Percentiles rank a stretch among this genome's conserved stretches.
These are phyloP conservation scores for Fregetta grallaria DNA, from an alignment of 2,113 vertebrate species.

Conservation along the genomic window DNA sequence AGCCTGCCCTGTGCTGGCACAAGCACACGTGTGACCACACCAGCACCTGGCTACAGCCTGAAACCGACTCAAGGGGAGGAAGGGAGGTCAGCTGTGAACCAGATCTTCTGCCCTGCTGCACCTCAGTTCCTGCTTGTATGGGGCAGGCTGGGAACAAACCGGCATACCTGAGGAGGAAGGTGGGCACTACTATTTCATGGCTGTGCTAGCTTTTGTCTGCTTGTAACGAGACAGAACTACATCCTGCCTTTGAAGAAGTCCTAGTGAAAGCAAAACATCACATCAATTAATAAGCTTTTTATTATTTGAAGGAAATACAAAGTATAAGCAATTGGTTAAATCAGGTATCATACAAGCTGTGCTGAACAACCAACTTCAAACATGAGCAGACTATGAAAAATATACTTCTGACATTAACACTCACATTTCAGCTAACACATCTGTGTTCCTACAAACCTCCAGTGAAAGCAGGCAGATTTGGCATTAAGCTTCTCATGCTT, in stretches of 20 bases:
- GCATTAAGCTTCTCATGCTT: neutral
- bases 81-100: neutral
- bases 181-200: neutral
- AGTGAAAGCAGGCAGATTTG: neutral
- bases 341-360: neutral
- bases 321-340: neutral
- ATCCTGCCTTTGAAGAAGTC: neutral
- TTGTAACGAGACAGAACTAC: neutral
- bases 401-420: neutral
- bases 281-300: neutral
- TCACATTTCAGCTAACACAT: neutral
- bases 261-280: neutral
- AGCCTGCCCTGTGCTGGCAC: neutral
- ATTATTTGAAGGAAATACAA: neutral
- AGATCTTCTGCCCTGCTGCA: neutral
- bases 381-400: neutral
- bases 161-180: neutral
- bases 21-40: rapidly evolving
- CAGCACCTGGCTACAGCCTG: neutral
- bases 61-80: neutral
- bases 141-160: neutral
- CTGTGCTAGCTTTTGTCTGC: neutral
- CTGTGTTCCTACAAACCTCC: neutral
- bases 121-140: neutral
- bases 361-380: neutral